These are phyloP conservation scores for Phenacoccus solenopsis DNA, from an alignment of 1,140 invertebrate species.

Conservation along the genomic window DNA sequence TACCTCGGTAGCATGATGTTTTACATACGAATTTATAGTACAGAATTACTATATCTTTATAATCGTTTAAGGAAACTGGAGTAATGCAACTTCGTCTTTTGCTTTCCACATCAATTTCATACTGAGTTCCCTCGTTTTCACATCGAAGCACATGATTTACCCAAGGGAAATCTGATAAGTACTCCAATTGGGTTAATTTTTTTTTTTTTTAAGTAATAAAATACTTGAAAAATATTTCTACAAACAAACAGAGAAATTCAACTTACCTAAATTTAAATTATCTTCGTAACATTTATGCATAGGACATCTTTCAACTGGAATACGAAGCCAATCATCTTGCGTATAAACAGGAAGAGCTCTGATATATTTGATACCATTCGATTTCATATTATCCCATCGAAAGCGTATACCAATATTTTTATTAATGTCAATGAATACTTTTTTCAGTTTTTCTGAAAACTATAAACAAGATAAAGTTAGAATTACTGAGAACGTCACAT, in stretches of 20 bases:
- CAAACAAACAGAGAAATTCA: neutral
- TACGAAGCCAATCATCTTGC: conserved; percentile 41
- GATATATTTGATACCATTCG: conserved; percentile 31
- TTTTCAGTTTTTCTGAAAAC: conserved; percentile 42
- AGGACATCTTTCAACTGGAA: conserved; percentile 43
- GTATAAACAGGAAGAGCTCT: conserved; percentile 43
- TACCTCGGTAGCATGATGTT: conserved; percentile 62
- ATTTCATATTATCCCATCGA: conserved; percentile 29
- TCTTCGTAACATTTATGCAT: conserved; percentile 34
- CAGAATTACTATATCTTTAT: conserved; percentile 45
- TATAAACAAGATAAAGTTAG: conserved; percentile 25
- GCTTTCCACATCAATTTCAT: conserved; percentile 36
- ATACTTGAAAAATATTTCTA: neutral
- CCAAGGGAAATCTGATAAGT: conserved; percentile 27
- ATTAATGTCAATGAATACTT: conserved; percentile 47
- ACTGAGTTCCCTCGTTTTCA: conserved; percentile 37
- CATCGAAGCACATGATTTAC: conserved; percentile 44
- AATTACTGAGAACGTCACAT: no score
- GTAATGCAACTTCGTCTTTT: conserved; percentile 40
- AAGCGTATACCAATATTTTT: conserved; percentile 42
- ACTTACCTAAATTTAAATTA: conserved; percentile 5
- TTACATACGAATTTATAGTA: conserved; percentile 66
- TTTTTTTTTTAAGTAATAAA: neutral
- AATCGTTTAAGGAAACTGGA: conserved; percentile 46
- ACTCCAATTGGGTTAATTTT: neutral